Percentiles rank a stretch among this genome's conserved stretches.
phyloP scores from a whole-genome alignment of 1,140 invertebrate species.

The Phocides pigmalion region DNA sequence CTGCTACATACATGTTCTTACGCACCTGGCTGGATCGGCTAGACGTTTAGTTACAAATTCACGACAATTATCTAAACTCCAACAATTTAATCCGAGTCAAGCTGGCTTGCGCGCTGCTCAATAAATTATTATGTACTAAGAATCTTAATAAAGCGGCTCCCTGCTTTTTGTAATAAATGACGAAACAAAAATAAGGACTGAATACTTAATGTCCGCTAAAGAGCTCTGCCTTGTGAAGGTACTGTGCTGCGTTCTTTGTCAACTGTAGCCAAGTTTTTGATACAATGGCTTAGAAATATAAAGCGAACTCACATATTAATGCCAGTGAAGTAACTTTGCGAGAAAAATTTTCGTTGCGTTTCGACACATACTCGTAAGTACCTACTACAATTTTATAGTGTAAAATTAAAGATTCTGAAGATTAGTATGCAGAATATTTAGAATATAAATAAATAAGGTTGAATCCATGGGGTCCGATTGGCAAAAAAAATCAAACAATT shows the following conservation, averaged over 20 bases:
- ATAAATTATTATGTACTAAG: slow-evolving; percentile 79
- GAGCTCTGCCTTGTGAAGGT: slow-evolving; percentile 41
- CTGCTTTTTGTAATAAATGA: slow-evolving; percentile 79
- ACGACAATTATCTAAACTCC: slow-evolving; percentile 54
- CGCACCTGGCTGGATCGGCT: neutral
- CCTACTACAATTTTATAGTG: too few species aligned
- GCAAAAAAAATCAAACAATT: too few species aligned
- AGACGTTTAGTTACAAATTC: slow-evolving; percentile 36
- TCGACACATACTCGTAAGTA: too few species aligned
- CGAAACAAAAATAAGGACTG: slow-evolving; percentile 78
- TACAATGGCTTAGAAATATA: slow-evolving; percentile 20
- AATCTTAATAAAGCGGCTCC: slow-evolving; percentile 78
- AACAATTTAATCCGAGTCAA: slow-evolving; percentile 72
- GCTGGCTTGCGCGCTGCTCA: slow-evolving; percentile 48
- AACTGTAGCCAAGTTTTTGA: slow-evolving; percentile 30
- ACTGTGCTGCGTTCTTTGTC: slow-evolving; percentile 42
- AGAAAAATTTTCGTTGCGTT: neutral
- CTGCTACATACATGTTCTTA: neutral
- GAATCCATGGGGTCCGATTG: too few species aligned
- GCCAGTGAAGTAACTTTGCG: neutral
- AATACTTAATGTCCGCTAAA: slow-evolving; percentile 69
- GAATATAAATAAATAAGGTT: too few species aligned
- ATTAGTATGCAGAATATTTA: too few species aligned
- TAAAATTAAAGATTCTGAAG: too few species aligned
- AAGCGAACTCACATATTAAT: neutral